Evolutionary conservation across 2,113 vertebrate species (phyloP), one percentile per base, ranked within the genome.

Genomic region (Mormyrus iriodes): DNA sequence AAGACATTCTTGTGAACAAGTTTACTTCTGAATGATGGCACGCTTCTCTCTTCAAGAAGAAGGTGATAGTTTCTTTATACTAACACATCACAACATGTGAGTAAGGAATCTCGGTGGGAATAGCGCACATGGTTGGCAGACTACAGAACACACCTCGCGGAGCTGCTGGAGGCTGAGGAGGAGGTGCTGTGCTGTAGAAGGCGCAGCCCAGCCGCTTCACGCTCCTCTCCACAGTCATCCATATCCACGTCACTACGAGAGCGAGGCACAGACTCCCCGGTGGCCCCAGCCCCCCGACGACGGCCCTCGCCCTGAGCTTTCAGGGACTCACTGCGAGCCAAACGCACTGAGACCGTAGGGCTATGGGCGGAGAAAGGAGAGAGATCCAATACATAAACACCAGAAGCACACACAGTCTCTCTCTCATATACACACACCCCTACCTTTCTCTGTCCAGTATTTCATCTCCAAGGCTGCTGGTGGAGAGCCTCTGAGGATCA

Each of bases 221-320:
- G 90, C 91, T 96, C 96, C 61, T 95, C 95, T 0, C 96, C 96
- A 0, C 97, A 97, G 0, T 98, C 97, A 0, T 98, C 98, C 97
- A 98, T 98, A 91, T 99, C 98, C 61, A 99, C 97, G 0, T 98
- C 97, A 0, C 98, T 99, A 0, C 97, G 97, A 4, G 97, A 98
- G 0, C 97, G 96, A 0, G 98, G 97, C 4, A 98, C 98, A 0
- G 96, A 96, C 90, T 98, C 97, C 0, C 92, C 93, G 17, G 94
- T 95, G 0, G 97, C 13, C 6, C 87, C 58, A 0, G 55, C 90
- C 17, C 94, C 95, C 19, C 95, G 95, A 2, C 96, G 95, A 0
- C 97, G 97, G 31, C 97, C 94, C 93, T 99, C 98, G 3, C 98
- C 98, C 58, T 97, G 96, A 0, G 97, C 97, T 91, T 99, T 98